Conservation (phyloP, 2,888 invertebrate genomes). For the Pachydiplax longipennis region DNA sequence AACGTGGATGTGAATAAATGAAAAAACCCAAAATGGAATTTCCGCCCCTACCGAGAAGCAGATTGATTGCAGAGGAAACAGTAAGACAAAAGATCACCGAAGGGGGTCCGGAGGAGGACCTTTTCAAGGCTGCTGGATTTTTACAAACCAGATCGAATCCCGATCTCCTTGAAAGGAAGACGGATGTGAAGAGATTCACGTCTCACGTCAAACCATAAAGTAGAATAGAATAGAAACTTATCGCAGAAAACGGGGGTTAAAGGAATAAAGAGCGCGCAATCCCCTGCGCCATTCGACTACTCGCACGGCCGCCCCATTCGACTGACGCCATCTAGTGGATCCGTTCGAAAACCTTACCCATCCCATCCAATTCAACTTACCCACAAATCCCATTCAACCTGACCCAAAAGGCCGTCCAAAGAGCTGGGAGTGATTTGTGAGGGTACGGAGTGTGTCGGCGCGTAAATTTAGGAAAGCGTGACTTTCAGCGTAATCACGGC, state of each 20-base stretch:
- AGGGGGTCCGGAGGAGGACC: not conserved
- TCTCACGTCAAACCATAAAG: not conserved
- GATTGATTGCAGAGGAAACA: not conserved
- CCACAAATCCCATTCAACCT: not conserved
- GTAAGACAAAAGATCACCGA: not conserved
- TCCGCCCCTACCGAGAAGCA: not conserved
- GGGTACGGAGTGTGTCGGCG: not conserved
- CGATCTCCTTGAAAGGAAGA: not conserved
- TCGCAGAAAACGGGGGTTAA: not conserved
- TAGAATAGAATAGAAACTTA: not conserved
- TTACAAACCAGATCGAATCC: not conserved
- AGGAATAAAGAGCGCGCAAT: not conserved
- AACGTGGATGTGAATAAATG: not conserved
- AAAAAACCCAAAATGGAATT: not conserved
- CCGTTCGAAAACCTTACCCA: not conserved
- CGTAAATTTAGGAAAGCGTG: slow-evolving; percentile 24
- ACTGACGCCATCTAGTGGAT: not conserved
- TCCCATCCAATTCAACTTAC: not conserved
- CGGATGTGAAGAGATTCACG: not conserved
- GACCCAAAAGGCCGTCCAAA: not conserved
- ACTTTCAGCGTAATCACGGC: slow-evolving; percentile 35
- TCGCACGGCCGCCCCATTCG: not conserved
- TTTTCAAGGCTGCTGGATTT: not conserved
- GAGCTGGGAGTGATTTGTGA: not conserved
- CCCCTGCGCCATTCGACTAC: not conserved